Conservation (phyloP, 2,113 vertebrate species). For the Triplophysa tibetana region DNA sequence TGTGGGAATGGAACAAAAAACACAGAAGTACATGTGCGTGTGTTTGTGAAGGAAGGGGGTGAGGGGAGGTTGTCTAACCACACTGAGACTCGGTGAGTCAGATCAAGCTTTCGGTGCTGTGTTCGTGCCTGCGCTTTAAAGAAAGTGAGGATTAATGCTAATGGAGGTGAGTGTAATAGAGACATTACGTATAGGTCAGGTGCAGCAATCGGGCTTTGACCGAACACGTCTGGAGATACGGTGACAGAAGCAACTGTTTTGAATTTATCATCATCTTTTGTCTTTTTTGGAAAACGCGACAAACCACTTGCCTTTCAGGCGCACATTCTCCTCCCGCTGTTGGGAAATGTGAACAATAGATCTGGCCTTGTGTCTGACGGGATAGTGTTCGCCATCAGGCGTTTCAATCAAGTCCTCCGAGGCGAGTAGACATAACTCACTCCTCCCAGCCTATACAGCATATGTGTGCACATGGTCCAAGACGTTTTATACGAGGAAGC, state of each 20-base stretch:
- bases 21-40: constrained; percentile 52
- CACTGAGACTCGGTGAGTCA: constrained; percentile 47
- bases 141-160: constrained; percentile 47
- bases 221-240: constrained; percentile 48
- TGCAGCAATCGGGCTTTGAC: constrained; percentile 42
- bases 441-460: constrained; percentile 52
- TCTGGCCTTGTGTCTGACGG: constrained; percentile 58
- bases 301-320: constrained; percentile 50
- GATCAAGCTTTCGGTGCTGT: constrained; percentile 54
- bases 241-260: constrained; percentile 50
- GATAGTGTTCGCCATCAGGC: constrained; percentile 64
- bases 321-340: constrained; percentile 45
- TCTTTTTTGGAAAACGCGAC: constrained; percentile 53
- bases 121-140: constrained; percentile 48
- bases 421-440: constrained; percentile 65
- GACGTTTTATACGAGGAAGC: constrained; percentile 30
- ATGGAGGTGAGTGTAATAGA: constrained; percentile 49
- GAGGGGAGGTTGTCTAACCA: constrained; percentile 49
- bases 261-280: constrained; percentile 62
- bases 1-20: constrained; percentile 25
- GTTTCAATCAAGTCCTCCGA: constrained; percentile 65
- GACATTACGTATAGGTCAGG: constrained; percentile 46
- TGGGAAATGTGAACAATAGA: constrained; percentile 66
- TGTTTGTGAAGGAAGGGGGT: constrained; percentile 40
- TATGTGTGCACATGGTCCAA: constrained; percentile 60